Percentiles rank a stretch among this genome's conserved stretches.
These are phyloP conservation scores for Arctopsyche grandis DNA, from an alignment of 1,140 invertebrate species.

Conservation along the genomic window DNA sequence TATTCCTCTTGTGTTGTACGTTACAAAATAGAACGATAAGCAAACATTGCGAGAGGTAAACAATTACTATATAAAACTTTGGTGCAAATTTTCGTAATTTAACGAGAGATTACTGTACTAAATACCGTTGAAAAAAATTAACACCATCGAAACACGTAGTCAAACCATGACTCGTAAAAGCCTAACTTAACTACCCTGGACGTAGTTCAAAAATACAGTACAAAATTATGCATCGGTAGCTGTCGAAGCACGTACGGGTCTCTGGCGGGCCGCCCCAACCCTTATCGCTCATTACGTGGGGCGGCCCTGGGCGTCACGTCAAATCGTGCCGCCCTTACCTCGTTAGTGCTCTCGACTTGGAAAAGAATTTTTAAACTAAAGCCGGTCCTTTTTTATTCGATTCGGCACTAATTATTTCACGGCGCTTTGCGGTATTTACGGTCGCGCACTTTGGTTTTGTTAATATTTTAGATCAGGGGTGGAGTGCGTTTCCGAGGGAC, in stretches of 20 bases:
- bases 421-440: background rate
- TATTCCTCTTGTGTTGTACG: too few relatives aligned
- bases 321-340: constrained; percentile 19
- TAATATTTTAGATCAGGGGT: constrained; percentile 46
- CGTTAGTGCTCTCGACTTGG: background rate
- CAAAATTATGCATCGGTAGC: background rate
- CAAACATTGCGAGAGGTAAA: too few relatives aligned
- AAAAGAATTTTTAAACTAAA: constrained; percentile 17
- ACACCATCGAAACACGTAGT: too few relatives aligned
- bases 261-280: background rate
- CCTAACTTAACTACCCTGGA: too few relatives aligned
- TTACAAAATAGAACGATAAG: too few relatives aligned
- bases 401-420: background rate
- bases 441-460: constrained; percentile 31
- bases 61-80: too few relatives aligned
- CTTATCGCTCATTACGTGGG: constrained; percentile 17
- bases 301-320: background rate
- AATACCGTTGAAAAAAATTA: too few relatives aligned
- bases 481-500: background rate
- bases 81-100: too few relatives aligned
- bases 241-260: background rate
- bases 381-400: background rate
- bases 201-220: too few relatives aligned
- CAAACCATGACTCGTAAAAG: too few relatives aligned
- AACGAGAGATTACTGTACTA: too few relatives aligned